These are phyloP conservation scores for Yponomeuta evonymella DNA, from an alignment of 2,888 invertebrate species.

Conservation along the genomic window DNA sequence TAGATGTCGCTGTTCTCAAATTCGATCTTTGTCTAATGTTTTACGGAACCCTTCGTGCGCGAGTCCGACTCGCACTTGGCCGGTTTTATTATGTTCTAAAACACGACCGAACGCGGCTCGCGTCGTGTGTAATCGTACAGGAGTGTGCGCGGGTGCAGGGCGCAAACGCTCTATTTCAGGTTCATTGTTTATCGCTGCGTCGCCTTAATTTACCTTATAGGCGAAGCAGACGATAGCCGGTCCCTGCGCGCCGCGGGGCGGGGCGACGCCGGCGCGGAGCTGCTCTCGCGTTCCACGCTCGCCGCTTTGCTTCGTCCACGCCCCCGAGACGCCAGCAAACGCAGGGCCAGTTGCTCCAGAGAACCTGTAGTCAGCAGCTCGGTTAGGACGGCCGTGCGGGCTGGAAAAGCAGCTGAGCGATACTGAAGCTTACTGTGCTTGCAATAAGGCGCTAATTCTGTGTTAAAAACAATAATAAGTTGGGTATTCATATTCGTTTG, in stretches of 20 bases:
- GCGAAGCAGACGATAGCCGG: slow-evolving; percentile 86
- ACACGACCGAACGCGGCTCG: too few species aligned
- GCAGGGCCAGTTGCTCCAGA: slow-evolving; percentile 60
- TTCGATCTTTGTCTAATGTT: too few species aligned
- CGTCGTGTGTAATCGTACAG: too few species aligned
- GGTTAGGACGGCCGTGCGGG: background rate
- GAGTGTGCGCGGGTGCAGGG: too few species aligned
- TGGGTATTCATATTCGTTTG: too few species aligned
- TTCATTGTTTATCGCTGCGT: too few species aligned
- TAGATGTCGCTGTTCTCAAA: too few species aligned
- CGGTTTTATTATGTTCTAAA: too few species aligned
- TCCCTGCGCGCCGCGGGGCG: slow-evolving; percentile 82
- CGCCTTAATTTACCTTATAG: slow-evolving; percentile 73
- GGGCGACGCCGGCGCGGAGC: slow-evolving; percentile 71
- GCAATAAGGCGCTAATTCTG: background rate
- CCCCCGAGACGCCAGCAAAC: slow-evolving; percentile 50
- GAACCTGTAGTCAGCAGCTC: slow-evolving; percentile 43
- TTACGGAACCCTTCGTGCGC: too few species aligned
- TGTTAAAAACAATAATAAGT: too few species aligned
- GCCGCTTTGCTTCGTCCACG: slow-evolving; percentile 22
- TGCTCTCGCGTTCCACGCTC: slow-evolving; percentile 42
- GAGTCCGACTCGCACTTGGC: too few species aligned
- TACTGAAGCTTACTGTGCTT: background rate
- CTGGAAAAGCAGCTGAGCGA: background rate
- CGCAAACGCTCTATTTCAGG: background rate